Evolutionary conservation across 2,797 vertebrate genomes (phyloP).

Genomic region (Siniperca obscura): DNA sequence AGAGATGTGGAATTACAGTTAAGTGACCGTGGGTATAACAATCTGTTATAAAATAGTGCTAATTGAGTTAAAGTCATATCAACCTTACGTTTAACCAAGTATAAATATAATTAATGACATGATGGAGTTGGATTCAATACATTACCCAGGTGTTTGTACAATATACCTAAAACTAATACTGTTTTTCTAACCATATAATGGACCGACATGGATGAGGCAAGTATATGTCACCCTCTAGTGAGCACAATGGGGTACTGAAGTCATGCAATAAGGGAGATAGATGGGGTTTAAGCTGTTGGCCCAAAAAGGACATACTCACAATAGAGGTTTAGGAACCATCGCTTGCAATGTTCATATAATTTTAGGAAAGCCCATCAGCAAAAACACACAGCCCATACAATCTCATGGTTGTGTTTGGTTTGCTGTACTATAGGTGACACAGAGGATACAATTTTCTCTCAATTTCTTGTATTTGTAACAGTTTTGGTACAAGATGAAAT

Average conservation of each 20-base stretch:
- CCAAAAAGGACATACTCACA: neutral
- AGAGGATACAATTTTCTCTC: neutral
- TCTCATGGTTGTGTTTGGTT: neutral
- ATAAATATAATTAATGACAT: neutral
- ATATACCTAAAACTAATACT: neutral
- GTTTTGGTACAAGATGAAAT: neutral
- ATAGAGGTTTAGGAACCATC: neutral
- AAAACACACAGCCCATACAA: neutral
- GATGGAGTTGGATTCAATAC: neutral
- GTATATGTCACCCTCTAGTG: constrained; percentile 68
- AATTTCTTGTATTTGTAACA: neutral
- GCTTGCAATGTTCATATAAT: neutral
- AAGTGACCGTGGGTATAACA: neutral
- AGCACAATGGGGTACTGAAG: constrained; percentile 34
- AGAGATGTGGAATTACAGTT: neutral
- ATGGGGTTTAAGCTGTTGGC: neutral
- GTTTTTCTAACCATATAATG: neutral
- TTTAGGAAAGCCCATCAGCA: neutral
- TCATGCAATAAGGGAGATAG: neutral
- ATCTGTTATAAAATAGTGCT: neutral
- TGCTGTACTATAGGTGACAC: neutral
- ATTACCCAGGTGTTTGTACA: neutral
- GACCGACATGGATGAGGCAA: neutral
- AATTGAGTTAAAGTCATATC: neutral
- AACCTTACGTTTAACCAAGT: neutral